phyloP scores from a whole-genome alignment of 2,888 invertebrate genomes.

The Leptinotarsa haldemani region DNA sequence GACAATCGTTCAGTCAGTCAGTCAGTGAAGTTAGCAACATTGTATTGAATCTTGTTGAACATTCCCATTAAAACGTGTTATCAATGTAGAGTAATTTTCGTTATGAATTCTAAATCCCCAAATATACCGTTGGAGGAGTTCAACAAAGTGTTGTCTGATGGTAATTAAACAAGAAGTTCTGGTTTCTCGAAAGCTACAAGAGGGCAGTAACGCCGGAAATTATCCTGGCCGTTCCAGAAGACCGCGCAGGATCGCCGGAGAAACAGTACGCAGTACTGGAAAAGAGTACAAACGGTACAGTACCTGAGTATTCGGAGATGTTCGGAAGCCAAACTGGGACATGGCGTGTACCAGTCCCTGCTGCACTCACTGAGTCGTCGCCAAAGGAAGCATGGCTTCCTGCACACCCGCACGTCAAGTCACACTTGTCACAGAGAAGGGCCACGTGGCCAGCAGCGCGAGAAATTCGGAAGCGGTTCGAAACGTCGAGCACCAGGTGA shows the following conservation, averaged over 20 bases:
- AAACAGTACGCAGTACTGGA: background rate
- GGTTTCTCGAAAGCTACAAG: background rate
- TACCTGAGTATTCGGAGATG: conserved; percentile 76
- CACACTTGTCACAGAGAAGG: conserved; percentile 27
- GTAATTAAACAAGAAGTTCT: too few relatives aligned
- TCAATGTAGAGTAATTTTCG: too few relatives aligned
- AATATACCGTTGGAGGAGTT: too few relatives aligned
- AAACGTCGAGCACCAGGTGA: conserved; percentile 63
- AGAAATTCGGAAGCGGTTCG: conserved; percentile 54
- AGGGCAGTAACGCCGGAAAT: conserved; percentile 26
- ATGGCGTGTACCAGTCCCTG: conserved; percentile 71
- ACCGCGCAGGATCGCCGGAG: conserved; percentile 27
- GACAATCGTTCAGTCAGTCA: too few relatives aligned
- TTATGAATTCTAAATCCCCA: too few relatives aligned
- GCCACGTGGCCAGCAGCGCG: conserved; percentile 51
- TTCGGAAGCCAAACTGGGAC: conserved; percentile 77
- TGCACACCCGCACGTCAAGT: conserved; percentile 52
- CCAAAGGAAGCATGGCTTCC: conserved; percentile 63
- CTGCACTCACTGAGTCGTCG: conserved; percentile 64
- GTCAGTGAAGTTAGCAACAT: too few relatives aligned
- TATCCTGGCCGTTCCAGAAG: background rate
- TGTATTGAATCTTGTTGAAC: too few relatives aligned
- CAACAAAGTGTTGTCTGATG: too few relatives aligned
- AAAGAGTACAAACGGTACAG: conserved; percentile 22
- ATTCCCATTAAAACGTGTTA: too few relatives aligned